Conservation (phyloP, 2,888 invertebrate species). For the Sipha maydis region DNA sequence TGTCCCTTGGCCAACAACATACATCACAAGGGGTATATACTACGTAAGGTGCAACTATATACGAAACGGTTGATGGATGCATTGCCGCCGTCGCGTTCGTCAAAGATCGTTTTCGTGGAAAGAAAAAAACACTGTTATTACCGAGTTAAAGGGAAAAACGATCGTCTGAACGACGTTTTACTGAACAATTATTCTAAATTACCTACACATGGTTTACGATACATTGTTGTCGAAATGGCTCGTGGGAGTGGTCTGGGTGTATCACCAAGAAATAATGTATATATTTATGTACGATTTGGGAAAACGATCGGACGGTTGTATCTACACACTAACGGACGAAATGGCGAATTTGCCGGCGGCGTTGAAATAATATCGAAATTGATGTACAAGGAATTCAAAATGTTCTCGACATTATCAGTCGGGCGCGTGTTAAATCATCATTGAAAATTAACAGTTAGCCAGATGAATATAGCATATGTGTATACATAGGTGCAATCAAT, state of each 20-base stretch:
- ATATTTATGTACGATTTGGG: constrained; percentile 25
- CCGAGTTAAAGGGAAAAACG: constrained; percentile 22
- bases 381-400: background rate
- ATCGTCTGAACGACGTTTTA: constrained; percentile 45
- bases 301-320: background rate
- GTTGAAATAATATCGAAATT: background rate
- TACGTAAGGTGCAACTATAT: background rate
- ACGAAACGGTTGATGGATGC: background rate
- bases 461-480: background rate
- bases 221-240: background rate
- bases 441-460: background rate
- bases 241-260: constrained; percentile 8
- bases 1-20: background rate
- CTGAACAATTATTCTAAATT: constrained; percentile 18
- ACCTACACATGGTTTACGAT: background rate
- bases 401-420: background rate
- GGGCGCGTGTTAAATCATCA: background rate
- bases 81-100: background rate
- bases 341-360: background rate
- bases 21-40: background rate
- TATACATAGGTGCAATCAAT: background rate
- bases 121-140: constrained; percentile 42
- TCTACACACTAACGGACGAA: background rate
- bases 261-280: background rate
- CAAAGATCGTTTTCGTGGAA: constrained; percentile 51